Percentiles rank a stretch among this genome's conserved stretches.
phyloP scores from a whole-genome alignment of 2,113 vertebrate genomes.

The Silurus asotus region DNA sequence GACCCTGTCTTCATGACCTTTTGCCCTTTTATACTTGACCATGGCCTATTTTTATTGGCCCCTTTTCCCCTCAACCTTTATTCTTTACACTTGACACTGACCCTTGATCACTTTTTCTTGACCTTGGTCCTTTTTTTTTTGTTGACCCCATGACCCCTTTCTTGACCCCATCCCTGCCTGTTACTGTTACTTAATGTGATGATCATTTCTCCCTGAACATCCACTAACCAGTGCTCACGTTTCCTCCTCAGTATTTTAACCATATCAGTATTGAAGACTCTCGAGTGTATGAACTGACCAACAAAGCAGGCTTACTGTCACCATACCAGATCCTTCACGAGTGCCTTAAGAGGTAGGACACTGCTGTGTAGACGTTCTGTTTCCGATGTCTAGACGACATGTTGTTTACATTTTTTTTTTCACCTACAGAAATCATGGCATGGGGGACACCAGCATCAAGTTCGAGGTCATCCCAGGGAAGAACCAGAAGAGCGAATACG shows the following conservation, averaged over 20 bases:
- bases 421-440: conserved; percentile 91
- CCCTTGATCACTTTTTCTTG: no score
- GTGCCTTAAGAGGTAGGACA: conserved; percentile 97
- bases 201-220: no score
- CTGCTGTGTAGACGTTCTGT: neutral
- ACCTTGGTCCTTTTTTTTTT: no score
- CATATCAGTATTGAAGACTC: conserved; percentile 99
- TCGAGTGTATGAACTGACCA: conserved; percentile 96
- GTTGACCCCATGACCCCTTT: neutral
- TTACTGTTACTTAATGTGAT: neutral
- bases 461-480: conserved; percentile 99
- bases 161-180: neutral
- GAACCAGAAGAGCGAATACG: conserved; percentile 99
- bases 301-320: conserved; percentile 97
- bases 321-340: conserved; percentile 99
- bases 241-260: conserved; percentile 93
- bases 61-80: no score
- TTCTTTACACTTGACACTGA: no score
- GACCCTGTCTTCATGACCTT: no score
- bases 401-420: conserved; percentile 12
- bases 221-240: conserved; percentile 33
- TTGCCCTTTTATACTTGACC: no score
- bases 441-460: conserved; percentile 98
- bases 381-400: no score
- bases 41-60: no score